These are phyloP conservation scores for Hephaestus fuliginosus DNA, from an alignment of 2,797 vertebrate genomes.

Conservation along the genomic window DNA sequence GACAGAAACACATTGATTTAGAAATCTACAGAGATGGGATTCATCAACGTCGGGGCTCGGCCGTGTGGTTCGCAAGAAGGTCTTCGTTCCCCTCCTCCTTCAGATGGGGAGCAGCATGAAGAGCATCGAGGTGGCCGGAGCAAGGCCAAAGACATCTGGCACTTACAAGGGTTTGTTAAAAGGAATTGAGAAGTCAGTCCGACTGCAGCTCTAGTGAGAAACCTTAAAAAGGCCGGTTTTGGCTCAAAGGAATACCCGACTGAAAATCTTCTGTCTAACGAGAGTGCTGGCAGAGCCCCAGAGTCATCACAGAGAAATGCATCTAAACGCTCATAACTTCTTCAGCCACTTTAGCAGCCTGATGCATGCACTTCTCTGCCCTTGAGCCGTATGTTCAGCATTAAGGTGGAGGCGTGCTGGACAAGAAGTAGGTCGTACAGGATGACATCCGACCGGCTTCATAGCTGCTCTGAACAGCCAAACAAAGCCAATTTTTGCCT, in stretches of 20 bases:
- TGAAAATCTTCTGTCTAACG: background rate
- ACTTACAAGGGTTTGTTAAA: background rate
- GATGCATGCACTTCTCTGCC: slow-evolving; percentile 18
- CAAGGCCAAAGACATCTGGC: background rate
- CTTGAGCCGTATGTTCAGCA: background rate
- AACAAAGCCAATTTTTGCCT: too few species aligned
- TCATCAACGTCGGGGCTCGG: slow-evolving; percentile 46
- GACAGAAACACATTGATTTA: slow-evolving; percentile 72
- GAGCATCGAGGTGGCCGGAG: slow-evolving; percentile 32
- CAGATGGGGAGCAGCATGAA: slow-evolving; percentile 4
- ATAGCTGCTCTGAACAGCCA: background rate
- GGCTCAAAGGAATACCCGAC: background rate
- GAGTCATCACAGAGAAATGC: background rate
- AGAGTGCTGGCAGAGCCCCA: background rate
- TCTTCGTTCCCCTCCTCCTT: background rate
- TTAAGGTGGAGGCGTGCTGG: background rate
- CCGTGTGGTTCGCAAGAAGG: slow-evolving; percentile 21
- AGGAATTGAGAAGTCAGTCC: slow-evolving; percentile 18
- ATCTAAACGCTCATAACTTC: background rate
- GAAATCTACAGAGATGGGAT: slow-evolving; percentile 66
- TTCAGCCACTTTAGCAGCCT: background rate
- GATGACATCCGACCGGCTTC: background rate
- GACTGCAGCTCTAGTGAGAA: slow-evolving; percentile 20
- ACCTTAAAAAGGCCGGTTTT: background rate
- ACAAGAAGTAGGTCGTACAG: background rate